Percentiles rank a stretch among this genome's conserved stretches.
Conservation (phyloP, 2,113 vertebrate species). For the Paraplagusia blochii region DNA sequence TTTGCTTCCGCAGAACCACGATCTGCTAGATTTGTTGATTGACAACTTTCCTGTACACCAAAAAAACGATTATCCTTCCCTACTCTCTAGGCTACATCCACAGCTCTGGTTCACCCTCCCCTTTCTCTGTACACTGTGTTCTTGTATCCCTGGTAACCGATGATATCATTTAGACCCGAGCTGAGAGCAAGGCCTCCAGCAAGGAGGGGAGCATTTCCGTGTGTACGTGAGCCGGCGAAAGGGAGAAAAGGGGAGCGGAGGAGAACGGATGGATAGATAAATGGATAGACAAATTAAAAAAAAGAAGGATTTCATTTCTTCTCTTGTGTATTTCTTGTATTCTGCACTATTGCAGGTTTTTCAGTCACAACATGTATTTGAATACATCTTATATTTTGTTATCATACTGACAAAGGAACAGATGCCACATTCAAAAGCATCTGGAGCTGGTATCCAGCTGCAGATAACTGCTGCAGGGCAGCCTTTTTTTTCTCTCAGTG, state of each 20-base stretch:
- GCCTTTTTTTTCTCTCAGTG: slow-evolving; percentile 30
- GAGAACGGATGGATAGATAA: not conserved
- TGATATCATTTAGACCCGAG: slow-evolving; percentile 74
- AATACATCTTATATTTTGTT: slow-evolving; percentile 9
- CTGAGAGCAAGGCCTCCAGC: slow-evolving; percentile 63
- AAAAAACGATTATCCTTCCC: slow-evolving; percentile 44
- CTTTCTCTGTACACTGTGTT: slow-evolving; percentile 62
- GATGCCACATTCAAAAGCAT: slow-evolving; percentile 16
- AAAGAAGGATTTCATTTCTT: slow-evolving; percentile 18
- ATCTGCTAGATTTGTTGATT: slow-evolving; percentile 31
- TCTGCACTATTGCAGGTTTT: not conserved
- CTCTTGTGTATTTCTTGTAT: not conserved
- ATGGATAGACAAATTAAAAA: not conserved
- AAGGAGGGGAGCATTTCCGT: slow-evolving; percentile 50
- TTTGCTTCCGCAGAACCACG: slow-evolving; percentile 23
- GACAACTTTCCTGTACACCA: slow-evolving; percentile 49
- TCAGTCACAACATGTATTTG: not conserved
- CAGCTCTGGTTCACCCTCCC: slow-evolving; percentile 62
- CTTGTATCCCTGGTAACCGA: slow-evolving; percentile 76
- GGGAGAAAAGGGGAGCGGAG: not conserved
- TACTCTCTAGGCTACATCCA: slow-evolving; percentile 47
- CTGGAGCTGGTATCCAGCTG: slow-evolving; percentile 20
- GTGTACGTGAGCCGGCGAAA: slow-evolving; percentile 32
- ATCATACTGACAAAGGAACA: slow-evolving; percentile 9
- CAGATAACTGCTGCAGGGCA: slow-evolving; percentile 47